These are phyloP conservation scores for Progne subis DNA, from an alignment of 2,113 vertebrate species.

Conservation along the genomic window DNA sequence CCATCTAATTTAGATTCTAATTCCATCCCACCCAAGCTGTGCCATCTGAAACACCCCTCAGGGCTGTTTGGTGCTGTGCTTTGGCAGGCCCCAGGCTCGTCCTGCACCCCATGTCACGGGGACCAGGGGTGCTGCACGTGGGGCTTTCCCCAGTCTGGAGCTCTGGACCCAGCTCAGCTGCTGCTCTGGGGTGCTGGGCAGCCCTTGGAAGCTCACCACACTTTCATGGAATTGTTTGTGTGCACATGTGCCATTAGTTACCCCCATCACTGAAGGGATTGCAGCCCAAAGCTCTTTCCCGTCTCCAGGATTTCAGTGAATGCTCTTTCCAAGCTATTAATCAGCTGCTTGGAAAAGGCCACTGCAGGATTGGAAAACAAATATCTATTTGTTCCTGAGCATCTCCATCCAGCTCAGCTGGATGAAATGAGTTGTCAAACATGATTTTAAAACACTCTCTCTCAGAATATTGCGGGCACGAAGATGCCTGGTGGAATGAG, in stretches of 20 bases:
- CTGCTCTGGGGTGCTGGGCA: not conserved
- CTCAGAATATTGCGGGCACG: not conserved
- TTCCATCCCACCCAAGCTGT: too few relatives aligned
- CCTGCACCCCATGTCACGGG: not conserved
- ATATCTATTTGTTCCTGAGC: not conserved
- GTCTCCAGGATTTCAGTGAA: not conserved
- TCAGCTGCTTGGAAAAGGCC: not conserved
- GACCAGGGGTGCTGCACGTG: not conserved
- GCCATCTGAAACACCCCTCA: too few relatives aligned
- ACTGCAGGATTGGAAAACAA: conserved; percentile 25
- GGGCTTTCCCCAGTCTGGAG: not conserved
- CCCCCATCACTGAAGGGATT: not conserved
- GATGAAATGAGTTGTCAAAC: conserved; percentile 11
- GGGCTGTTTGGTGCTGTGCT: not conserved
- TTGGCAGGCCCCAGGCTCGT: not conserved
- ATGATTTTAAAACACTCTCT: not conserved
- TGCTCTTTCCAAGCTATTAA: conserved; percentile 41
- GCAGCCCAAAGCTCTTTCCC: conserved; percentile 30
- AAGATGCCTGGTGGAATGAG: not conserved
- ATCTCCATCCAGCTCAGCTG: not conserved
- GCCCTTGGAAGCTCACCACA: not conserved
- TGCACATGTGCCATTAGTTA: not conserved
- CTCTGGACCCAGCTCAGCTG: not conserved
- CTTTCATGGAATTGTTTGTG: not conserved
- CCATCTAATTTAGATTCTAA: too few relatives aligned